Base-by-base conservation (phyloP, 2,888 invertebrate species). In the Drosophila nr. perissopoda region DNA sequence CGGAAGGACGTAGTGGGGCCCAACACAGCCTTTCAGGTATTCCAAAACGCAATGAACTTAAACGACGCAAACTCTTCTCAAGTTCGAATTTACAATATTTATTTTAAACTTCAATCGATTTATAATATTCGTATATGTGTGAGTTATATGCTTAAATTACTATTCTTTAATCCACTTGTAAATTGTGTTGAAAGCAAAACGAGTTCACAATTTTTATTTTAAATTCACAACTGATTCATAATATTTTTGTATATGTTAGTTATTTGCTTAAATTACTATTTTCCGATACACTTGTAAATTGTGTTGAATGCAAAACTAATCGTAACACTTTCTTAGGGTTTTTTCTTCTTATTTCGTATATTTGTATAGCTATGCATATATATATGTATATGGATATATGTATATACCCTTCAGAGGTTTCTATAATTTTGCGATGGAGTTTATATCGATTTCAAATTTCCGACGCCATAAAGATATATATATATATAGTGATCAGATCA, bases 161-260 rank as follows among this genome's bases (percentile, higher is more conserved):
- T 38, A 54, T 34, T n/a, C 29, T 34, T 34, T 60, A 42, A 52
- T 40, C 11, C 42, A 46, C 16, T 51, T 69, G 40, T 18, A 42
- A 33, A 52, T 69, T 34, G 8, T 33, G 54, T 46, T 48, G 33
- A 52, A 46, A 62, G 62, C 69, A 61, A 38, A 42, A 42, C 42
- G 18, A 38, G 51, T 58, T 52, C 52, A 63, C 38, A 66, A 34
- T 27, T 38, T 76, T 76, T 65, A 64, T 61, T 76, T 31, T 25
- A 49, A 62, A 54, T 18, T 27, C n/a, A 27, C 34, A 60, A 38
- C 49, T 36, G 60, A 57, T 67, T 33, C 33, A 58, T 68, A 42
- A 40, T 76, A 72, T 51, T 48, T 46, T 48, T 46, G 2, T 49
- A 33, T 56, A 38, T 33, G 33, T 49, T 25, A 21, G 38, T 34